phyloP scores from a whole-genome alignment of 1,140 invertebrate species.

The Hydropsyche tenuis region DNA sequence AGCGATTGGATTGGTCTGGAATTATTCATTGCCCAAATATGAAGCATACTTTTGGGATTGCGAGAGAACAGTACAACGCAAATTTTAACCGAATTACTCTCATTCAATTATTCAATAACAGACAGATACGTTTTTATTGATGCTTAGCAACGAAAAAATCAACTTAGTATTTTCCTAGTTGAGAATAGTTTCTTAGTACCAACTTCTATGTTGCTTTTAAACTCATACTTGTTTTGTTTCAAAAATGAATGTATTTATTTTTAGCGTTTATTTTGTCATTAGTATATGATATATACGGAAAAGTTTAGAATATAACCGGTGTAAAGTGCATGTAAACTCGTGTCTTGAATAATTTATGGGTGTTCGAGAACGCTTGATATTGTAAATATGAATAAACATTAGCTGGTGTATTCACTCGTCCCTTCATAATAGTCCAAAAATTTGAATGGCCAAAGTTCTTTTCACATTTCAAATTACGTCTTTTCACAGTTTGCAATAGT shows the following conservation, averaged over 20 bases:
- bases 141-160: background rate
- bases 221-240: too few species aligned
- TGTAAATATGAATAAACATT: slow-evolving; percentile 49
- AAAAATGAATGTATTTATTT: too few species aligned
- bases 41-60: background rate
- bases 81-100: slow-evolving; percentile 3
- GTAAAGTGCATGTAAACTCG: background rate
- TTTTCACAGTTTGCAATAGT: background rate
- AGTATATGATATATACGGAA: too few species aligned
- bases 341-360: slow-evolving; percentile 48
- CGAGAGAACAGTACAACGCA: background rate
- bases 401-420: slow-evolving; percentile 40
- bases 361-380: slow-evolving; percentile 43
- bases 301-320: too few species aligned
- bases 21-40: slow-evolving; percentile 26
- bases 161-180: too few species aligned
- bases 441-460: too few species aligned
- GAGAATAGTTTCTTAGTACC: too few species aligned
- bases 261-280: too few species aligned
- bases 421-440: background rate
- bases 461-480: background rate
- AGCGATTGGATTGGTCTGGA: slow-evolving; percentile 22
- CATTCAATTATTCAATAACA: slow-evolving; percentile 25
- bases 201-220: too few species aligned
- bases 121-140: background rate